Base-by-base conservation (phyloP, 1,140 invertebrate species). In the Lycorma delicatula region DNA sequence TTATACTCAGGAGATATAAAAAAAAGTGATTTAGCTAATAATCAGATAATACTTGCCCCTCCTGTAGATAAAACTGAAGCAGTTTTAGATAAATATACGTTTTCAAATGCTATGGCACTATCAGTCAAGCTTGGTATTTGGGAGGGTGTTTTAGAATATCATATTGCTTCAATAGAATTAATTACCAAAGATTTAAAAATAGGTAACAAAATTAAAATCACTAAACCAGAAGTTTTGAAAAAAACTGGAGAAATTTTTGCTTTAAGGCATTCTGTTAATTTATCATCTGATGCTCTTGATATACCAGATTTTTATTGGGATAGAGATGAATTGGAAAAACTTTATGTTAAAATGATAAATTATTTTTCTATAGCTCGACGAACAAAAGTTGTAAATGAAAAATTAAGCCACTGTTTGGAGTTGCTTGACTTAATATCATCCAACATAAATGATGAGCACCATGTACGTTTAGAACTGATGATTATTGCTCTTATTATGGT, bases 231-330 rank as follows among this genome's bases (percentile, higher is more conserved):
- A 64, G 87, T 95, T 22, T 76, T 97, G 7, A 80, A 81, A n/a
- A 96, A 93, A 71, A 85, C 91, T 44, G 93, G 94, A 0, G 87
- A 96, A 78, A 69, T 97, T 12, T 96, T 94, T 71, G 84, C 87
- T 1, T 74, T 97, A 22, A 77, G 91, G 34, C 93, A 97, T 74
- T 77, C 85, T 2, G 85, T 98, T 7, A 97, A 95, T 73, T 77
- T 97, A 46, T 91, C 90, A 60, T 97, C 93, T 0, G 93, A 97
- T 74, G 75, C 97, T 6, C 70, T 97, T 36, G 93, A 97, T 70
- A 92, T 89, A 0, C 94, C 95, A 0, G 95, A 98, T 74, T 97
- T 97, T 73, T 97, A 97, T 70, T 98, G 95, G 94, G 93, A 97
- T 64, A 80, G 89, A 50, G 90, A 95, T 65, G 76, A 87, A 34